These are phyloP conservation scores for Lymantria dispar DNA, from an alignment of 2,888 invertebrate genomes.

Conservation along the genomic window DNA sequence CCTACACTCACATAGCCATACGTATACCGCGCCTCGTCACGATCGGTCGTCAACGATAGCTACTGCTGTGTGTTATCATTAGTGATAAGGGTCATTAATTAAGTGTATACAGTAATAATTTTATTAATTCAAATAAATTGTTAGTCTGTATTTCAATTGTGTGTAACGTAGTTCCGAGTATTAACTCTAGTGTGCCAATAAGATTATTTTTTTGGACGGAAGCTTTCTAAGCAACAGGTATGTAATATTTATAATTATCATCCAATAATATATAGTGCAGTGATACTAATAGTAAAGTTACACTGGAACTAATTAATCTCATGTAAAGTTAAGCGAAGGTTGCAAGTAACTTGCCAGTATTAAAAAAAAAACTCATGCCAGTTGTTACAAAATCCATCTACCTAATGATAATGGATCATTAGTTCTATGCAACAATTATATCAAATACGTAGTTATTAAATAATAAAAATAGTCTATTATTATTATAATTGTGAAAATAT, in stretches of 20 bases:
- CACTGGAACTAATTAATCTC: too few species aligned
- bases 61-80: constrained; percentile 48
- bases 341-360: too few species aligned
- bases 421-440: too few species aligned
- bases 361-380: too few species aligned
- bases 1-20: constrained; percentile 44
- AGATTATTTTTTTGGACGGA: constrained; percentile 7
- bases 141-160: constrained; percentile 7
- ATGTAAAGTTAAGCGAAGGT: too few species aligned
- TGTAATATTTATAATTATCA: background rate
- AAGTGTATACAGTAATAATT: background rate
- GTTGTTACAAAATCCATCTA: too few species aligned
- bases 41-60: constrained; percentile 43
- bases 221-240: constrained; percentile 19
- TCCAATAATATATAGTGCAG: too few species aligned
- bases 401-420: too few species aligned
- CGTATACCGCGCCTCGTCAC: constrained; percentile 46
- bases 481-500: too few species aligned
- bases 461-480: too few species aligned
- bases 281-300: too few species aligned
- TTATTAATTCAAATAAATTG: background rate
- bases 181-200: background rate
- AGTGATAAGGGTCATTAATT: constrained; percentile 46
- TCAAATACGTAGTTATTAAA: too few species aligned
- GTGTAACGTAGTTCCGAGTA: background rate